Evolutionary conservation across 1,140 invertebrate species (phyloP), one percentile per base, ranked within the genome.

Genomic region (Aphelinus atriplicis): DNA sequence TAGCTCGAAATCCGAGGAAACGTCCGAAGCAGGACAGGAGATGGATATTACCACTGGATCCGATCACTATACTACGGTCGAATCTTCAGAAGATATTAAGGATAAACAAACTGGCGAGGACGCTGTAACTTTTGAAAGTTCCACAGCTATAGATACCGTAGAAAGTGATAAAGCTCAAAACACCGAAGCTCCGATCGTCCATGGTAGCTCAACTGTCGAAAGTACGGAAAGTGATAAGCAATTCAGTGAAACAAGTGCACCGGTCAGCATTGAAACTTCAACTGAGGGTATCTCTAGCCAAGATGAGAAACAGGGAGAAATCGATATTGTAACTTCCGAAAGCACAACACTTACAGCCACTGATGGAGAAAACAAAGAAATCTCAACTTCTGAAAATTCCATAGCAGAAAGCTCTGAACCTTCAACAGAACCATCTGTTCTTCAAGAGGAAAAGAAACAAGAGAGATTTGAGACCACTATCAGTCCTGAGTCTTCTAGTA

Each of bases 11-110:
- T 47, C 51, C 10, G 7, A n/a, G 1, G 71, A 65, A 53, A 10
- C 48, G 3, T 56, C 69, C 7, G 70, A 75, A 56, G 61, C 61
- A 70, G 10, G 55, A 58, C 43, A 67, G 46, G 9, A 7, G 7
- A 10, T 56, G 7, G 43, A 65, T 47, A 42, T 26, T 2, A 65
- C 48, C 51, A 75, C 74, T 2, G 90, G 90, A 84, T 88, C 86
- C 61, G 62, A 58, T 71, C 53, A 10, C 45, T 45, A 61, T 61
- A 42, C 66, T 7, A 42, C 6, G 50, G 51, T 67, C 53, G 43
- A 42, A 26, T 61, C 43, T 5, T 53, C 62, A 3, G 46, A 60
- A 43, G 45, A 57, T 73, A 46, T 3, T 10, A 62, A 73, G 46
- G 51, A 69, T 47, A 51, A 69, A 6, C 45, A 57, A 58, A 43